Evolutionary conservation across 2,888 invertebrate species (phyloP), one percentile per base, ranked within the genome.

Genomic region (Gymnoscelis rufifasciata): DNA sequence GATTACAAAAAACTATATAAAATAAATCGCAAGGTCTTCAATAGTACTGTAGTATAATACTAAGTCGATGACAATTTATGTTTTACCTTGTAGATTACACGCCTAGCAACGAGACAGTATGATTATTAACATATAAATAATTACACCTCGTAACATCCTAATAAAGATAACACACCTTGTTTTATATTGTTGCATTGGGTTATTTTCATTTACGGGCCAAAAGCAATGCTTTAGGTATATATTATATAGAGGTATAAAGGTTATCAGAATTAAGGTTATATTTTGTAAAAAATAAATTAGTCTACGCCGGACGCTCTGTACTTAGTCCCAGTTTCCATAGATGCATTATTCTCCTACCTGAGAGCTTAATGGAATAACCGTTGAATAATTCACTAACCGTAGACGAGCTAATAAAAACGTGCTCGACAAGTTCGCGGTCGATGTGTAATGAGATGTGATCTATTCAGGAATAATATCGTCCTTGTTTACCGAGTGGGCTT

Each of bases 361-460:
- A 83, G 78, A 79, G 76, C 78, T 74, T 78, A 78, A 78, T 79
- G 81, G 77, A 79, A 77, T 76, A 75, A 64, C 64, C 67, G 51
- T 67, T 86, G 83, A 83, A 83, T 83, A 71, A 83, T 83, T 81
- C 80, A 84, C 74, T 59, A 74, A 68, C 64, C 66, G 70, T 72
- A 76, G 78, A 72, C 69, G 56, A 49, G 63, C 71, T 79, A 80
- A 82, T 80, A 83, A 78, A 83, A 83, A 71, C 72, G 68, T 76
- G 75, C 73, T 75, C 74, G 71, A 78, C 78, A 78, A 76, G 74
- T 71, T 72, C 65, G 64, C 69, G 70, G 70, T 74, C 77, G 78
- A 81, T 81, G 78, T 77, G 77, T 79, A 79, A 76, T 77, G 71
- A 76, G 74, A 78, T 77, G 73, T 74, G 72, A 82, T 80, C 76